Evolutionary conservation across 2,113 vertebrate genomes (phyloP).

Genomic region (Acanthochromis polyacanthus): DNA sequence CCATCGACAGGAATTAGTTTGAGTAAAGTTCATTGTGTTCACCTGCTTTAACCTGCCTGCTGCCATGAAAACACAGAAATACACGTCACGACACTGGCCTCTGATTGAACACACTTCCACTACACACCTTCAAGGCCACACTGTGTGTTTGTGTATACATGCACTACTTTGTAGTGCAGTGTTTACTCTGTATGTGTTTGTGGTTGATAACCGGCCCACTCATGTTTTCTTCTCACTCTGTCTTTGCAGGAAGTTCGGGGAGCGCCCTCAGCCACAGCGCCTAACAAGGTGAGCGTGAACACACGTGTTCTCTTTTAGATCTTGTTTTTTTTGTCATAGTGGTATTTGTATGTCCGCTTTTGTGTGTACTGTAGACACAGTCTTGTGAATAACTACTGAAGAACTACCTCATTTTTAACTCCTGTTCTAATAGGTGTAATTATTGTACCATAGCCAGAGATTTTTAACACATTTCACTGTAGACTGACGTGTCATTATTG

Average conservation of each 20-base stretch:
- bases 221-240: slow-evolving; percentile 68
- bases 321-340: background rate
- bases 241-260: slow-evolving; percentile 96
- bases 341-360: background rate
- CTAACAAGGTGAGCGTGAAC: slow-evolving; percentile 93
- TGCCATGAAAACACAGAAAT: background rate
- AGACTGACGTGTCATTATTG: no score
- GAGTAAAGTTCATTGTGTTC: slow-evolving; percentile 3
- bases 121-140: slow-evolving; percentile 53
- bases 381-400: background rate
- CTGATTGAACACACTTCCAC: slow-evolving; percentile 43
- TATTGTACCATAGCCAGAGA: no score
- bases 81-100: slow-evolving; percentile 19
- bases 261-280: slow-evolving; percentile 98
- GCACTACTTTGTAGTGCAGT: slow-evolving; percentile 27
- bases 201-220: slow-evolving; percentile 61
- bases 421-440: no score
- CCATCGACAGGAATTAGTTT: background rate
- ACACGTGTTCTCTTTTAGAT: background rate
- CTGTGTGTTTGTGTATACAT: slow-evolving; percentile 20
- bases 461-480: no score
- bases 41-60: slow-evolving; percentile 24
- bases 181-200: slow-evolving; percentile 64
- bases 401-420: background rate
- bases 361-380: background rate